Evolutionary conservation across 2,888 invertebrate species (phyloP).

Genomic region (Neria commutata): DNA sequence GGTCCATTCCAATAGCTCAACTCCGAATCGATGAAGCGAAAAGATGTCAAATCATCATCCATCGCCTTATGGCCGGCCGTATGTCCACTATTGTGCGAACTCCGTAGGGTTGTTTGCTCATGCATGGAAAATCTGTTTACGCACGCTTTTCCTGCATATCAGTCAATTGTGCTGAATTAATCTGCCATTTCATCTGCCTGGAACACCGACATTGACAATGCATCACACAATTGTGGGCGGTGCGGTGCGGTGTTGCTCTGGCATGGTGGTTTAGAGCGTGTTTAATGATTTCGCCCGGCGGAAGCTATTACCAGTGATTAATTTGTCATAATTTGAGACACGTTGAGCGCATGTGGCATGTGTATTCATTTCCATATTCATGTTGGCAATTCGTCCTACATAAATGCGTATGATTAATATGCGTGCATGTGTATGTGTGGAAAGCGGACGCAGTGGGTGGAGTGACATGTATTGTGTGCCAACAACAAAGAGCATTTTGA

Average conservation of each 20-base stretch:
- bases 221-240: neutral
- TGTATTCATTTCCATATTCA: too few species aligned
- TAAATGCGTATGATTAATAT: neutral
- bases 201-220: too few species aligned
- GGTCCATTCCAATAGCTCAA: too few species aligned
- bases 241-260: neutral
- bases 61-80: neutral
- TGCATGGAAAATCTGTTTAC: neutral
- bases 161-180: neutral
- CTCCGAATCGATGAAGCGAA: slow-evolving; percentile 1
- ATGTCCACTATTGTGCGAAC: neutral
- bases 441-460: neutral
- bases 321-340: too few species aligned
- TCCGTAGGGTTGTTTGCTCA: neutral
- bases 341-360: too few species aligned
- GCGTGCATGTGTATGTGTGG: neutral
- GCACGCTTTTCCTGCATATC: neutral
- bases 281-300: neutral
- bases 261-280: neutral
- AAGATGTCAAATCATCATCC: neutral
- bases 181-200: neutral
- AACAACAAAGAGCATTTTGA: too few species aligned
- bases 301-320: neutral
- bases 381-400: neutral
- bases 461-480: too few species aligned